Base-by-base conservation (phyloP, 2,797 vertebrate genomes). In the Enteromius treurensis region DNA sequence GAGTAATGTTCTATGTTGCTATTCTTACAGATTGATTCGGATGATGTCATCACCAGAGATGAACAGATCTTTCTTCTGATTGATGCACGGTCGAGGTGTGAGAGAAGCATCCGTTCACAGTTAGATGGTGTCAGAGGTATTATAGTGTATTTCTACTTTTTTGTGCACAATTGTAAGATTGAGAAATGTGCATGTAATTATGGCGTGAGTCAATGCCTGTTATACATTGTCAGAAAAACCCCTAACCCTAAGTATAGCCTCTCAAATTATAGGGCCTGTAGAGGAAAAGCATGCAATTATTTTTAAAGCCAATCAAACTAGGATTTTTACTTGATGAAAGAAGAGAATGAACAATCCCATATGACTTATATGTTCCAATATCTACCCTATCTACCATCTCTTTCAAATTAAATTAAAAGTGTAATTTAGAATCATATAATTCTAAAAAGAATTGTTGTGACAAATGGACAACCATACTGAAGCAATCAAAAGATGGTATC, bases 31-130 rank as follows among this genome's bases (percentile, higher is more conserved):
- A 95, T 97, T 0, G 97, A 97, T 88, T 93, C 96, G 0, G 97
- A 97, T 70, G 97, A 97, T 0, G 97, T 97, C 87, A 95, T 97
- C 88, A 97, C 96, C 0, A 94, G 94, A 76, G 96, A 97, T 9
- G 96, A 97, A 89, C 97, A 97, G 92, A 97, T 97, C 91, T 96
- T 94, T 79, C 92, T 97, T 49, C 91, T 97, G 90, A 94, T 95
- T 67, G 95, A 95, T 79, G 96, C 96, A 23, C 94, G 94, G 11
- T 89, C 92, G 85, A 94, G 91, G 69, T 97, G 97, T 84, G 95
- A 97, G 86, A 93, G 88, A 70, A 91, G 84, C 85, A 96, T 97
- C 84, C 90, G 84, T 78, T 88, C 90, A 47, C 96, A 96, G 29
- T 87, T 91, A 84, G 89, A 91, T 45, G 86, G 85, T 19, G 55